Conservation (phyloP, 2,113 vertebrate genomes). For the Microtus oregoni region DNA sequence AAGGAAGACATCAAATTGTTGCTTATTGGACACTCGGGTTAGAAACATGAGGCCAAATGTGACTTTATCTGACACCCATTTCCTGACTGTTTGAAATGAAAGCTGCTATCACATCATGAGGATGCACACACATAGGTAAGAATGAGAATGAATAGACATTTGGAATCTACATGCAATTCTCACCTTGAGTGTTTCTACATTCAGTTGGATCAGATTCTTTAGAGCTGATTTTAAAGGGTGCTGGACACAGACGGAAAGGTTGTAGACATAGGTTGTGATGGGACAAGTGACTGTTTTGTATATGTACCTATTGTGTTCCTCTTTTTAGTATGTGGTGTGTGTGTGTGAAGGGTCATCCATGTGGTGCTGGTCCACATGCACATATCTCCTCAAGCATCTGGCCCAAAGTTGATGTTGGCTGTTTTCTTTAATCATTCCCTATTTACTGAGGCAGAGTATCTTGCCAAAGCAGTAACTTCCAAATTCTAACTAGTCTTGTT, state of each 20-base stretch:
- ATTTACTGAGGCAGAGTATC: background rate
- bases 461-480: background rate
- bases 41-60: background rate
- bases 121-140: background rate
- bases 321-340: background rate
- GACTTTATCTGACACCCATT: background rate
- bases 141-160: slow-evolving; percentile 22
- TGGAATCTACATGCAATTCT: slow-evolving; percentile 8
- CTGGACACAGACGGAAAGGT: background rate
- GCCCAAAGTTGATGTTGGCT: background rate
- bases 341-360: background rate
- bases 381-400: too few species aligned
- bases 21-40: background rate
- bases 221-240: background rate
- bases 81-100: background rate
- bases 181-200: background rate
- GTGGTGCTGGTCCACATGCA: fast-evolving
- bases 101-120: background rate
- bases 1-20: background rate
- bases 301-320: background rate
- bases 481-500: background rate
- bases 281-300: background rate
- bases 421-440: background rate
- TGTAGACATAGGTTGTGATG: background rate
- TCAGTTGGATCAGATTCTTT: background rate